Conservation (phyloP, 2,113 vertebrate species). For the Spea bombifrons region DNA sequence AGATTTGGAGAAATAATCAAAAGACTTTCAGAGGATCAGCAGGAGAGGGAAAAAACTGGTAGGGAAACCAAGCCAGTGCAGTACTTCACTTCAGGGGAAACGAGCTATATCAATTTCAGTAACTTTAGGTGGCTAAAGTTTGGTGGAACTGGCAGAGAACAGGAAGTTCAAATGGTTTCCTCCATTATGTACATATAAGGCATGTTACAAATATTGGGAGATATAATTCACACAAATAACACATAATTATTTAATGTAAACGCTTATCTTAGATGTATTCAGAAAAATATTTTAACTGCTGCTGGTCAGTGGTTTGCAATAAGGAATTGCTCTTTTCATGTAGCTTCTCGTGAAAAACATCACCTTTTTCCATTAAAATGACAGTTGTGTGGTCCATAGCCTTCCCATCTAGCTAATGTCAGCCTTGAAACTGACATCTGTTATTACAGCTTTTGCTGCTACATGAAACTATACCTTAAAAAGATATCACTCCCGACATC, state of each 20-base stretch:
- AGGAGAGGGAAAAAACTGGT: too few relatives aligned
- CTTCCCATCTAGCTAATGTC: conserved; percentile 9
- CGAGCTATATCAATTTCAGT: too few relatives aligned
- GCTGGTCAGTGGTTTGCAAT: neutral
- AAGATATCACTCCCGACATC: conserved; percentile 33
- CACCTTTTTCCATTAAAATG: conserved; percentile 27
- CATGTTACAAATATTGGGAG: neutral
- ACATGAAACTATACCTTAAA: conserved; percentile 30
- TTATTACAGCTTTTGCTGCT: conserved; percentile 28
- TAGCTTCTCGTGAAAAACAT: conserved; percentile 2
- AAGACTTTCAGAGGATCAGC: too few relatives aligned
- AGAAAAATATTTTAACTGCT: neutral
- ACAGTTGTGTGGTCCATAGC: conserved; percentile 14
- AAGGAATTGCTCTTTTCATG: conserved; percentile 3
- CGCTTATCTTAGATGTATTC: neutral
- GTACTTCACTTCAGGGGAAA: too few relatives aligned
- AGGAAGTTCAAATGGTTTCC: too few relatives aligned
- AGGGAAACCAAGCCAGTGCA: neutral
- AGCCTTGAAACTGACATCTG: conserved; percentile 30
- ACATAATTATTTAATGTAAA: too few relatives aligned
- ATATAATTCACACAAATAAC: neutral
- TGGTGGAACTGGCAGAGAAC: too few relatives aligned
- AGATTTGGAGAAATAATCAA: neutral
- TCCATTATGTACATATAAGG: too few relatives aligned
- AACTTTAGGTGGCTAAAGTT: too few relatives aligned